Conservation (phyloP, 2,888 invertebrate genomes). For the Agrochola circellaris region DNA sequence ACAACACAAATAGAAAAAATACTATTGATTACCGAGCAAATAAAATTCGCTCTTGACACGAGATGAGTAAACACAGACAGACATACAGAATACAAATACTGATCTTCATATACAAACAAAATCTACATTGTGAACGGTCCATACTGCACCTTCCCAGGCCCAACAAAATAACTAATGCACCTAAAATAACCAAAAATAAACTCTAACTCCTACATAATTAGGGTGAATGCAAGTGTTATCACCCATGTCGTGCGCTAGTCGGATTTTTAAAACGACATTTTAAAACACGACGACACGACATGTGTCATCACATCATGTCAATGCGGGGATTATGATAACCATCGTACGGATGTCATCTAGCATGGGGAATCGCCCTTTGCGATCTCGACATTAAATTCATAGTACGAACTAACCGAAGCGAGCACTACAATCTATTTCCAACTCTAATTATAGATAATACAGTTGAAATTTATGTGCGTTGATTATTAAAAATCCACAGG, state of each 20-base stretch:
- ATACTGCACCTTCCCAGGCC: slow-evolving; percentile 82
- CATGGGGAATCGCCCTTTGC: slow-evolving; percentile 89
- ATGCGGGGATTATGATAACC: slow-evolving; percentile 91
- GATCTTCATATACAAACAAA: slow-evolving; percentile 86
- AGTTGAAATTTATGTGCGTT: slow-evolving; percentile 62
- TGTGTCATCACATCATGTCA: slow-evolving; percentile 91
- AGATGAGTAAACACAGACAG: slow-evolving; percentile 79
- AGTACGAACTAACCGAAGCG: slow-evolving; percentile 73
- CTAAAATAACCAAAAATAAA: slow-evolving; percentile 59
- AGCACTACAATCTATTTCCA: slow-evolving; percentile 56
- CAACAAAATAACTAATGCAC: slow-evolving; percentile 60
- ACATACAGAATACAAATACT: slow-evolving; percentile 80
- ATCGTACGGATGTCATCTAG: slow-evolving; percentile 89
- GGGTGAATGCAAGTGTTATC: slow-evolving; percentile 64
- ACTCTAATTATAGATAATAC: slow-evolving; percentile 63
- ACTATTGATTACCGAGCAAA: slow-evolving; percentile 75
- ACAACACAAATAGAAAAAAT: slow-evolving; percentile 53
- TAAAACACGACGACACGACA: slow-evolving; percentile 88
- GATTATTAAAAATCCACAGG: slow-evolving; percentile 69
- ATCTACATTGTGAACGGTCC: slow-evolving; percentile 85
- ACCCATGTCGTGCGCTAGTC: slow-evolving; percentile 62
- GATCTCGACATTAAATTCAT: slow-evolving; percentile 80
- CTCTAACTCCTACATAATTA: slow-evolving; percentile 70
- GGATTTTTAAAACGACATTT: slow-evolving; percentile 87
- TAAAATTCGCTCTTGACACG: slow-evolving; percentile 78